These are phyloP conservation scores for Carlito syrichta DNA, from an alignment of 2,113 vertebrate species.

Conservation along the genomic window DNA sequence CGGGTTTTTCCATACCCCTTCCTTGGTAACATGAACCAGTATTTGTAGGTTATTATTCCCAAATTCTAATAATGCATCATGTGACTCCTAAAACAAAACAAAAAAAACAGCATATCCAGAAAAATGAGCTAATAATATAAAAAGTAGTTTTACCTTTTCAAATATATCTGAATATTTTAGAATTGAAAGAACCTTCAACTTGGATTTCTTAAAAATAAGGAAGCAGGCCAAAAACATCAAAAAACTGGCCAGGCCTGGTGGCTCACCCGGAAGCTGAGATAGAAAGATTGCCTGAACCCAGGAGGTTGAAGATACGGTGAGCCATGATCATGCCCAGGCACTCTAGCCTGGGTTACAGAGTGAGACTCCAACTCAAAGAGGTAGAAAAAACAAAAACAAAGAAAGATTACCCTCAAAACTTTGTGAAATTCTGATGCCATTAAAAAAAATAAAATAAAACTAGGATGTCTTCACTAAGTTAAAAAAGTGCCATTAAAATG, in stretches of 20 bases:
- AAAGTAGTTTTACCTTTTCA: background rate
- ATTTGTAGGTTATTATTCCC: constrained; percentile 95
- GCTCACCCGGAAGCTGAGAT: too few relatives aligned
- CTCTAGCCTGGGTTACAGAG: too few relatives aligned
- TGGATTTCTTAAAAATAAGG: background rate
- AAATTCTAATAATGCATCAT: constrained; percentile 93
- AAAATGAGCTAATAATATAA: constrained; percentile 16
- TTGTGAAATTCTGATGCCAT: background rate
- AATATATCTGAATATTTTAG: background rate
- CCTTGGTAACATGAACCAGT: constrained; percentile 93
- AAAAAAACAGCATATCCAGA: constrained; percentile 23
- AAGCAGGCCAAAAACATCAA: too few relatives aligned
- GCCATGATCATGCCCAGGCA: too few relatives aligned
- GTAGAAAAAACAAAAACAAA: too few relatives aligned
- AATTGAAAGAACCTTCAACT: background rate
- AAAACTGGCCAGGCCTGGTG: too few relatives aligned
- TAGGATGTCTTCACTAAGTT: background rate
- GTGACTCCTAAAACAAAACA: constrained; percentile 86
- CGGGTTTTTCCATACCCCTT: constrained; percentile 95
- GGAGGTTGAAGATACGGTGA: too few relatives aligned
- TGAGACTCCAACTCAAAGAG: too few relatives aligned
- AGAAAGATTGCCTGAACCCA: too few relatives aligned
- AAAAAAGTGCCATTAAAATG: background rate
- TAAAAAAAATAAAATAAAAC: background rate
- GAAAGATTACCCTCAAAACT: background rate